These are phyloP conservation scores for Brachionus rotundiformis DNA, from an alignment of 1,140 invertebrate genomes.

Conservation along the genomic window DNA sequence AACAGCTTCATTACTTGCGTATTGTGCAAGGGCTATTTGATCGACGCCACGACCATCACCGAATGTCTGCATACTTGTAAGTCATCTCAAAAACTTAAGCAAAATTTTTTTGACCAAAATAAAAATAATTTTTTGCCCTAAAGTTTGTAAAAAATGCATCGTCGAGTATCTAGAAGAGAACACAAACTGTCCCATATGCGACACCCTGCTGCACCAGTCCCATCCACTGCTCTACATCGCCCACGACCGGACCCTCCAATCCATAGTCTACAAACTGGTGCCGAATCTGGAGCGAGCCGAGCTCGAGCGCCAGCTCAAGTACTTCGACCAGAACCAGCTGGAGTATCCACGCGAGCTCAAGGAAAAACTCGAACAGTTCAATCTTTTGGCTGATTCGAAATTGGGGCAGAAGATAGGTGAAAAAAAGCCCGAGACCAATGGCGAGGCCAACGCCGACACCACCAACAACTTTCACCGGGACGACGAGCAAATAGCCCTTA, in stretches of 20 bases:
- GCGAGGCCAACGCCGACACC: neutral
- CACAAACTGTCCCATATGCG: conserved; percentile 63
- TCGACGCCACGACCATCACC: conserved; percentile 66
- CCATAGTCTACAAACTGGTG: conserved; percentile 89
- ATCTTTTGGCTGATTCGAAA: neutral
- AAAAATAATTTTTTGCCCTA: conserved; percentile 52
- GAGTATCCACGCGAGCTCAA: conserved; percentile 8
- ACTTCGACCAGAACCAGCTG: conserved; percentile 23
- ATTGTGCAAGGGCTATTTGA: conserved; percentile 65
- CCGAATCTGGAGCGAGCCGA: conserved; percentile 56
- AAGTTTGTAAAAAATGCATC: conserved; percentile 66
- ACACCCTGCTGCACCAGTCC: conserved; percentile 65
- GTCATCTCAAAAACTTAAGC: conserved; percentile 49
- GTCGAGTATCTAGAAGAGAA: conserved; percentile 63
- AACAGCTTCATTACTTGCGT: conserved; percentile 59
- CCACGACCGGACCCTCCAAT: conserved; percentile 96
- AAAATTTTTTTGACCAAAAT: neutral
- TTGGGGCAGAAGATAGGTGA: neutral
- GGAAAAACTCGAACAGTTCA: conserved; percentile 15
- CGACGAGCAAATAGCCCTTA: conserved; percentile 27
- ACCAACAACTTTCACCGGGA: conserved; percentile 16
- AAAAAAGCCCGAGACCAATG: neutral
- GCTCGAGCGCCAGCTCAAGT: conserved; percentile 37
- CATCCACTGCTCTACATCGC: conserved; percentile 69
- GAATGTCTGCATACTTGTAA: conserved; percentile 67